These are phyloP conservation scores for Tuberolachnus salignus DNA, from an alignment of 2,888 invertebrate species.

Conservation along the genomic window DNA sequence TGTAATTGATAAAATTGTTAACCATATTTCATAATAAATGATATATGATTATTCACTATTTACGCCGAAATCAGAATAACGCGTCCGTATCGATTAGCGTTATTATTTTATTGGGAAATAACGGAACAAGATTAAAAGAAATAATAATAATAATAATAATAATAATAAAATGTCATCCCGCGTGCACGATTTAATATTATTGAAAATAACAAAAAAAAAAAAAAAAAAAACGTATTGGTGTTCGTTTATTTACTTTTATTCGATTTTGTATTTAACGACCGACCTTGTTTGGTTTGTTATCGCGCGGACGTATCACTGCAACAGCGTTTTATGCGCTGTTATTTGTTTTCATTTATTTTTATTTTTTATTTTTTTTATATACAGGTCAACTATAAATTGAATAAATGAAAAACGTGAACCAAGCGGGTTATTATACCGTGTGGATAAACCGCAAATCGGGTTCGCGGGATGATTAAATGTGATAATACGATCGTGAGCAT, in stretches of 20 bases:
- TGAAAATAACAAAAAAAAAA: not conserved
- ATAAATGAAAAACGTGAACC: constrained; percentile 37
- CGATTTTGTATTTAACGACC: not conserved
- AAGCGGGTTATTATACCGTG: not conserved
- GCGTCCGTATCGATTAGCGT: too few relatives aligned
- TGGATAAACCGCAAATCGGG: constrained; percentile 8
- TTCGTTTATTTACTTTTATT: not conserved
- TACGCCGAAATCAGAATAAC: not conserved
- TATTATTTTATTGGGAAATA: not conserved
- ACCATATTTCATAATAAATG: too few relatives aligned
- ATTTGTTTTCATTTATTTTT: too few relatives aligned
- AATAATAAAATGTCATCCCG: not conserved
- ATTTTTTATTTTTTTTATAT: constrained; percentile 29
- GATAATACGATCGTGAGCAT: constrained; percentile 36
- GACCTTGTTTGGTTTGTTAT: constrained; percentile 16
- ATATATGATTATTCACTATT: too few relatives aligned
- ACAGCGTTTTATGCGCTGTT: not conserved
- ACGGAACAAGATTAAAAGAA: too few relatives aligned
- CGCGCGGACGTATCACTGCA: not conserved
- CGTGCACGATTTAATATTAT: not conserved
- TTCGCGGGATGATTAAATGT: constrained; percentile 23
- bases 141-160: too few relatives aligned
- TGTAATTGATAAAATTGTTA: too few relatives aligned
- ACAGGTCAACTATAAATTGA: constrained; percentile 20
- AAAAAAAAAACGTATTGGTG: not conserved